These are phyloP conservation scores for Epinephelus lanceolatus DNA, from an alignment of 2,113 vertebrate species.

Conservation along the genomic window DNA sequence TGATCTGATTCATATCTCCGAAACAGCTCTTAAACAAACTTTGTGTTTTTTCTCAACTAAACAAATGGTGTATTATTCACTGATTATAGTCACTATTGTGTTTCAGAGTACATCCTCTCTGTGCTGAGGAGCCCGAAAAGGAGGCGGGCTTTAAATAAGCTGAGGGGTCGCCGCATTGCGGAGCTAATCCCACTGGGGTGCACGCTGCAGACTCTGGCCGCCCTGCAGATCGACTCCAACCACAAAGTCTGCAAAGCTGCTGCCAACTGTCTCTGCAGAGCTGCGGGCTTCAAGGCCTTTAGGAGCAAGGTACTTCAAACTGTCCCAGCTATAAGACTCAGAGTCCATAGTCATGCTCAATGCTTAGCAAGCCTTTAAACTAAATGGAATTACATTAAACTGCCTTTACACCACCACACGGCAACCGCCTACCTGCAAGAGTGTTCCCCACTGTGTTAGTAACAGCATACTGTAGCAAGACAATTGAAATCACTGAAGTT, in stretches of 20 bases:
- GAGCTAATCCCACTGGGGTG: slow-evolving; percentile 89
- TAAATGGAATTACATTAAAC: too few relatives aligned
- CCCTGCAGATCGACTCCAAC: slow-evolving; percentile 89
- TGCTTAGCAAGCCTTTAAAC: neutral
- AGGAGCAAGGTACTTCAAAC: slow-evolving; percentile 86
- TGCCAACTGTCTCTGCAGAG: slow-evolving; percentile 80
- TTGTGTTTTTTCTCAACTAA: neutral
- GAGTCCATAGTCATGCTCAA: neutral
- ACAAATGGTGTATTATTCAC: neutral
- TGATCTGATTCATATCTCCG: neutral
- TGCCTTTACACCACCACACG: too few relatives aligned
- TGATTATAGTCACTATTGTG: neutral
- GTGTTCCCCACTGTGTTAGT: too few relatives aligned
- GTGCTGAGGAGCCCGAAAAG: slow-evolving; percentile 85
- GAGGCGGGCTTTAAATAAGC: slow-evolving; percentile 85
- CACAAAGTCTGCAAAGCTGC: slow-evolving; percentile 88
- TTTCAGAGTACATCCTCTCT: slow-evolving; percentile 87
- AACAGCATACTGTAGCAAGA: too few relatives aligned
- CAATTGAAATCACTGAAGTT: too few relatives aligned
- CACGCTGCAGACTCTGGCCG: slow-evolving; percentile 87
- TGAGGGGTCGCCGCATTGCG: slow-evolving; percentile 85
- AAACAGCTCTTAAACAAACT: neutral
- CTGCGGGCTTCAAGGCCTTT: slow-evolving; percentile 81
- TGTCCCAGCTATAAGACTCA: neutral
- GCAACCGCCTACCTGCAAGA: too few relatives aligned